Evolutionary conservation across 2,797 vertebrate genomes (phyloP).

Genomic region (Myripristis murdjan): DNA sequence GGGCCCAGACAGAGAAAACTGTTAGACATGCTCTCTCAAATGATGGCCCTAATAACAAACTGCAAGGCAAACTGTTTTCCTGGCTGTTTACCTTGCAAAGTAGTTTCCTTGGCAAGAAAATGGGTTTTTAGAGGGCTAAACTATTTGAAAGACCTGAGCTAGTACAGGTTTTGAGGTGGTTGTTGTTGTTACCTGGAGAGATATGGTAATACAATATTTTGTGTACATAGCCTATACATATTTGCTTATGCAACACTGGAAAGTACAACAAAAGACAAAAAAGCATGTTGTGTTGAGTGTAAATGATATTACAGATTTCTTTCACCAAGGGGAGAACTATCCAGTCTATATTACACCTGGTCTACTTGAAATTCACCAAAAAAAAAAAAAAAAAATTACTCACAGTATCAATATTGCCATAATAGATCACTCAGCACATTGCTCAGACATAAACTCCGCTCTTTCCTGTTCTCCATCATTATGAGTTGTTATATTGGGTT

Average conservation of each 20-base stretch:
- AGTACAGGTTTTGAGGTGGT: conserved; percentile 3
- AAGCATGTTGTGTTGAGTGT: not conserved
- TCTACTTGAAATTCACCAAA: no score
- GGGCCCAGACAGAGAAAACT: conserved; percentile 48
- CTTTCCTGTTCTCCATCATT: not conserved
- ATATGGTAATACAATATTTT: not conserved
- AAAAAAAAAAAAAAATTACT: no score
- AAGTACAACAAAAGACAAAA: not conserved
- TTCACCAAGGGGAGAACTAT: not conserved
- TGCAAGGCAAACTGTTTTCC: conserved; percentile 16
- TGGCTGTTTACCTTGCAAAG: conserved; percentile 31
- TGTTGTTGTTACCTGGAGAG: conserved; percentile 4
- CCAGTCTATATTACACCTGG: not conserved
- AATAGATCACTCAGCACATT: no score
- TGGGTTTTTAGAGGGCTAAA: not conserved
- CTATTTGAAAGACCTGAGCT: not conserved
- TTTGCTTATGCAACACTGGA: not conserved
- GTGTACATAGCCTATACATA: not conserved
- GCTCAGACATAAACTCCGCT: not conserved
- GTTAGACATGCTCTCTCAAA: conserved; percentile 49
- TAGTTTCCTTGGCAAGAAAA: conserved; percentile 2
- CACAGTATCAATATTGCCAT: no score
- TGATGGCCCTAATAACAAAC: conserved; percentile 54
- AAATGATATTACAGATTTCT: not conserved
- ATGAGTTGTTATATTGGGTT: not conserved